Evolutionary conservation across 2,888 invertebrate genomes (phyloP), one percentile per base, ranked within the genome.

Genomic region (Pachymerium ferrugineum): DNA sequence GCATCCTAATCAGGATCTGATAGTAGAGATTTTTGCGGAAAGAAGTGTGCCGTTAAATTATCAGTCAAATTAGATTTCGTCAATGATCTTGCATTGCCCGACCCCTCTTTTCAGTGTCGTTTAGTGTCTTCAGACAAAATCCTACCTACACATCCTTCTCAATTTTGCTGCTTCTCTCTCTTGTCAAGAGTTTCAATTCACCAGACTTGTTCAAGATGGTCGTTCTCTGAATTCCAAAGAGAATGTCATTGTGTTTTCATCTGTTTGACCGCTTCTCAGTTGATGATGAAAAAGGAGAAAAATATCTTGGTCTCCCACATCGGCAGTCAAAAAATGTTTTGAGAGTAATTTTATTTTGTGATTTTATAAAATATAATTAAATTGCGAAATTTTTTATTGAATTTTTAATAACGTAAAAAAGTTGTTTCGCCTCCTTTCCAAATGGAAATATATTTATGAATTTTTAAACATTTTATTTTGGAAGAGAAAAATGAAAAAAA

Each of bases 211-310:
- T 54, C 47, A 54, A 54, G 14, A 54, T 54, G 47, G 47, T 54
- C 47, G 47, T 54, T 19, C 19, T 54, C 47, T 54, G 47, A 54
- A 54, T 54, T 54, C 47, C 47, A 22, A 47, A 54, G 47, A 3
- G 47, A 54, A 22, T 54, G 47, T 54, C 47, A 54, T 54, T 54
- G 47, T 54, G 47, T 54, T 54, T n/a, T 54, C 47, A 54, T 54
- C 47, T 54, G 47, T 22, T 54, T 54, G 47, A 54, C 47, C 47
- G 47, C 47, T 10, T 10, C 47, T 47, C 2, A 47, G 47, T 47
- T 47, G 47, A 47, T 22, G 22, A 16, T 4, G 22, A 42, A 42
- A 3, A 42, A 16, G n/a, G n/a, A n/a, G n/a, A n/a, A n/a, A n/a
- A n/a, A n/a, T n/a, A n/a, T n/a, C n/a, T n/a, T n/a, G n/a, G n/a